Evolutionary conservation across 2,113 vertebrate species (phyloP).

Genomic region (Leptobrachium ailaonicum): DNA sequence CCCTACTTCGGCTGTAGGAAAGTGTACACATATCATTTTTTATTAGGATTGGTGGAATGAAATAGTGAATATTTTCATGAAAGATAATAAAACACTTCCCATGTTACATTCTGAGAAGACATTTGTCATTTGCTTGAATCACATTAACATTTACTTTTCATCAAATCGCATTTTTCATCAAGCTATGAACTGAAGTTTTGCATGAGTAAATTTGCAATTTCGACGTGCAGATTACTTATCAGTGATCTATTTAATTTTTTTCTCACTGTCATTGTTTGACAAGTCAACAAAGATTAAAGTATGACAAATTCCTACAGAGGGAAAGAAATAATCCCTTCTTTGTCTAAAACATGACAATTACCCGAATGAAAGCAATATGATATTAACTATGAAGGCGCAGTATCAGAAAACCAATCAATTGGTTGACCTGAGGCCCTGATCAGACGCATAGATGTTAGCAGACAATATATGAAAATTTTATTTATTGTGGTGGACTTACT

Average conservation of each 20-base stretch:
- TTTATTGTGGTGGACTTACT: no score
- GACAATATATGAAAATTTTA: no score
- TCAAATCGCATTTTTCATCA: constrained; percentile 36
- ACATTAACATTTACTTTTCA: constrained; percentile 49
- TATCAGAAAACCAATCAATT: no score
- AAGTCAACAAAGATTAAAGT: constrained; percentile 46
- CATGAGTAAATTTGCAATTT: constrained; percentile 38
- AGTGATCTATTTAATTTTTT: constrained; percentile 44
- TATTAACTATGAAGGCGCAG: no score
- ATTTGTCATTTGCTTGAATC: constrained; percentile 46
- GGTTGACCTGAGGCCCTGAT: no score
- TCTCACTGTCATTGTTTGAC: constrained; percentile 41
- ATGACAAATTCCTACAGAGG: constrained; percentile 29
- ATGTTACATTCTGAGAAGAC: constrained; percentile 1
- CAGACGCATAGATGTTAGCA: no score
- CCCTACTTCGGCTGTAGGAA: background rate
- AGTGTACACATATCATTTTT: constrained; percentile 24
- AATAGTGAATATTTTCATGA: constrained; percentile 25
- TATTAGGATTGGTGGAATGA: constrained; percentile 1
- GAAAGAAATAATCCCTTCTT: constrained; percentile 36
- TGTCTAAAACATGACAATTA: constrained; percentile 10
- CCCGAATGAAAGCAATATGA: background rate
- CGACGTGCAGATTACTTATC: constrained; percentile 42
- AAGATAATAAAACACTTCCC: constrained; percentile 32
- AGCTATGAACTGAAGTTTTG: constrained; percentile 35